Base-by-base conservation (phyloP, 1,140 invertebrate species). In the Camponotus pennsylvanicus region DNA sequence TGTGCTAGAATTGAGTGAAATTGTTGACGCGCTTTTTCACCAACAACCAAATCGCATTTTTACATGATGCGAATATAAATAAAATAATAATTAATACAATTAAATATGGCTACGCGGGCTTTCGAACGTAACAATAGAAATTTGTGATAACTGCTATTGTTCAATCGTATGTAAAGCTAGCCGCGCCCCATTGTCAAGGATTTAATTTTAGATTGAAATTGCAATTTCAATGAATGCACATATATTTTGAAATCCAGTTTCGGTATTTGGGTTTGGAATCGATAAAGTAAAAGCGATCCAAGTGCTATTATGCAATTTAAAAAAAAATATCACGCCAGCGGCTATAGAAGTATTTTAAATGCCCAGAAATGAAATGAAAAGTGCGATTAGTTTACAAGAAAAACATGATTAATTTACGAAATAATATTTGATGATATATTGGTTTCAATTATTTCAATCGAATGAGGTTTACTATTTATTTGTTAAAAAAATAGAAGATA, bases 141-240 rank as follows among this genome's bases (percentile, higher is more conserved):
- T 83, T 83, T 61, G 73, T 37, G 11, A 63, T 75, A 64, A 59
- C 71, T 73, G 32, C 66, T 61, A 86, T 79, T 88, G 80, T 89
- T 88, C 32, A 45, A 77, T 63, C 52, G 69, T 90, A 79, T 42
- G 75, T 77, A 75, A 64, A 88, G 55, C 78, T 66, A 49, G 37
- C 79, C 52, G 34, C 55, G 57, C 63, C 34, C n/a, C 66, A 82
- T 63, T 78, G 88, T 61, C 59, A 57, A 86, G 75, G 42, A 88
- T 89, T 89, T 86, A 80, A 87, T 87, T 88, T 87, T 88, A 85
- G 73, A 91, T 91, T 88, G 84, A 92, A n/a, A n/a, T n/a, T 88
- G 70, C 61, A 73, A 90, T 91, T 91, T 92, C 91, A 89, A 92
- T 91, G 86, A 67, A 45, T 37, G 57, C 88, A 27, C 27, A 71